Evolutionary conservation across 2,888 invertebrate genomes (phyloP).

Genomic region (Volucella inflata): DNA sequence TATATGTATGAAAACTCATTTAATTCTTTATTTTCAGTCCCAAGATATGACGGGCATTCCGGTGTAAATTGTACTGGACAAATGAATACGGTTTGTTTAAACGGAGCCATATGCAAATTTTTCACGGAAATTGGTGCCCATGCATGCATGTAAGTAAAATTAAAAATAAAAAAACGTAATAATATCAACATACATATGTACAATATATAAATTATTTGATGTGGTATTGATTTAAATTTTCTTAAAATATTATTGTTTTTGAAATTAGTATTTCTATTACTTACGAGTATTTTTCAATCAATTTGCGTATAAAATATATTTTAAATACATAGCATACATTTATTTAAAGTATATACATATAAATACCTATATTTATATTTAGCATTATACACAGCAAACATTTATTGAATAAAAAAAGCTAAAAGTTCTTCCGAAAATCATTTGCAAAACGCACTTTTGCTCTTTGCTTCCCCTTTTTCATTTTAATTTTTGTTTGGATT

Average conservation of each 20-base stretch:
- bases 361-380: too few species aligned
- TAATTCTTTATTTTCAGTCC: conserved; percentile 79
- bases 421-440: too few species aligned
- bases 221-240: too few species aligned
- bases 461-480: conserved; percentile 9
- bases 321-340: too few species aligned
- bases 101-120: conserved; percentile 93
- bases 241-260: too few species aligned
- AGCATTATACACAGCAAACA: too few species aligned
- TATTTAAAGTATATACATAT: too few species aligned
- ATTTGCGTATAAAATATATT: too few species aligned
- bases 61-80: conserved; percentile 85
- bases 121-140: conserved; percentile 91
- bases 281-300: too few species aligned
- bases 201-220: neutral
- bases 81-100: conserved; percentile 91
- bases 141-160: conserved; percentile 92
- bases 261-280: too few species aligned
- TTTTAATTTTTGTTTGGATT: conserved; percentile 19
- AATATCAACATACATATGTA: neutral
- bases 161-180: neutral
- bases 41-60: conserved; percentile 83
- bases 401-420: too few species aligned
- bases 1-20: conserved; percentile 49
- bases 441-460: too few species aligned